These are phyloP conservation scores for Acronicta leporina DNA, from an alignment of 2,888 invertebrate genomes.

Conservation along the genomic window DNA sequence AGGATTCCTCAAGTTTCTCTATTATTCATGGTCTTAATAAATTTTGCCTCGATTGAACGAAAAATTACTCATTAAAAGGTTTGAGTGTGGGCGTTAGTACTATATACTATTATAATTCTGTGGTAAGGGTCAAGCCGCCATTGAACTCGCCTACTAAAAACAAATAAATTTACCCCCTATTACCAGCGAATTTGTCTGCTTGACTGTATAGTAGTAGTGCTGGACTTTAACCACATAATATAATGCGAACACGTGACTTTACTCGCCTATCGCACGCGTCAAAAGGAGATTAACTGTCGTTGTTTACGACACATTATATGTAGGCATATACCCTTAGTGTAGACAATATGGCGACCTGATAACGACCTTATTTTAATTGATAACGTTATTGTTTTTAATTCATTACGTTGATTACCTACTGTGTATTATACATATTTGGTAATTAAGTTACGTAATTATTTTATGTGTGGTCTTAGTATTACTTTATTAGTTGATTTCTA, in stretches of 20 bases:
- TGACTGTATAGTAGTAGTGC: no score
- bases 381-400: conserved; percentile 8
- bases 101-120: no score
- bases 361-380: conserved; percentile 12
- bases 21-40: no score
- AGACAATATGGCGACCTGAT: conserved; percentile 43
- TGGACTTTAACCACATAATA: neutral
- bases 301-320: conserved; percentile 16
- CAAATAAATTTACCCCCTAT: no score
- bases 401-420: neutral
- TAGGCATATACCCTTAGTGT: neutral
- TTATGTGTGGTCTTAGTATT: conserved; percentile 10
- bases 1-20: no score
- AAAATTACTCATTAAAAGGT: no score
- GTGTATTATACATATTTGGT: conserved; percentile 2
- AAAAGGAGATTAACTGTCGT: conserved; percentile 13
- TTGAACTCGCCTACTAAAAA: no score
- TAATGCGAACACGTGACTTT: conserved; percentile 26
- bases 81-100: no score
- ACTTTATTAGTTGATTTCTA: neutral
- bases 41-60: no score
- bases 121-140: no score
- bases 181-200: no score
- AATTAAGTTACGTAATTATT: conserved; percentile 9
- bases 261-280: conserved; percentile 8